Evolutionary conservation across 2,113 vertebrate genomes (phyloP).

Genomic region (Apistogramma diplotaenia): DNA sequence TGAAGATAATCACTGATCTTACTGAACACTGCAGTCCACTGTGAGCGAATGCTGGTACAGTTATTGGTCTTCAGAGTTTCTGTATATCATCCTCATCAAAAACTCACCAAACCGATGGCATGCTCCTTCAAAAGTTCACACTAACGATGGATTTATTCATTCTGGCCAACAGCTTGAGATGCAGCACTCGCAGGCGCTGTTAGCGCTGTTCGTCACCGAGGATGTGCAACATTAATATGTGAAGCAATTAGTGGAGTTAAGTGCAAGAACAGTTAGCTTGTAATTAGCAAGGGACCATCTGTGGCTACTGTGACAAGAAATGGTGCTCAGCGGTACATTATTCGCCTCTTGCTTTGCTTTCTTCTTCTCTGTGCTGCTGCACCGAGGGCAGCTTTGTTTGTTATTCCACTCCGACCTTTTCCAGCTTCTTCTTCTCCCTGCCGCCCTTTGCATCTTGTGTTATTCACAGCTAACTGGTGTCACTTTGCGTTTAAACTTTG

Average conservation of each 20-base stretch:
- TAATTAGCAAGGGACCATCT: background rate
- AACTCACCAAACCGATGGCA: background rate
- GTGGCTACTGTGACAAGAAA: background rate
- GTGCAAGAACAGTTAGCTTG: background rate
- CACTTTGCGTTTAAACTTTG: too few species aligned
- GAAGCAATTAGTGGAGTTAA: background rate
- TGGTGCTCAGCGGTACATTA: too few species aligned
- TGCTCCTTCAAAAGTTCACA: background rate
- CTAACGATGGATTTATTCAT: background rate
- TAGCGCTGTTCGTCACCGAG: background rate
- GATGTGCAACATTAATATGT: background rate
- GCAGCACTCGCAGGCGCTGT: background rate
- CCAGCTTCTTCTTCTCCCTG: too few species aligned
- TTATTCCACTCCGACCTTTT: too few species aligned
- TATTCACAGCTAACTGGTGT: too few species aligned
- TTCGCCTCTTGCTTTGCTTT: background rate
- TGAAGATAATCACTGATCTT: background rate
- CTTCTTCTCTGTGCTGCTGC: too few species aligned
- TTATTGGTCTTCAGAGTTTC: background rate
- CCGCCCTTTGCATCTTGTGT: too few species aligned
- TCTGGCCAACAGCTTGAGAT: background rate
- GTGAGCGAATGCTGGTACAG: background rate
- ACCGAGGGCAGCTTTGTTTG: too few species aligned
- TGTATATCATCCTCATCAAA: too few species aligned
- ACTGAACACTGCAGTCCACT: background rate